Conservation (phyloP, 2,888 invertebrate species). For the Meliscaeva auricollis region DNA sequence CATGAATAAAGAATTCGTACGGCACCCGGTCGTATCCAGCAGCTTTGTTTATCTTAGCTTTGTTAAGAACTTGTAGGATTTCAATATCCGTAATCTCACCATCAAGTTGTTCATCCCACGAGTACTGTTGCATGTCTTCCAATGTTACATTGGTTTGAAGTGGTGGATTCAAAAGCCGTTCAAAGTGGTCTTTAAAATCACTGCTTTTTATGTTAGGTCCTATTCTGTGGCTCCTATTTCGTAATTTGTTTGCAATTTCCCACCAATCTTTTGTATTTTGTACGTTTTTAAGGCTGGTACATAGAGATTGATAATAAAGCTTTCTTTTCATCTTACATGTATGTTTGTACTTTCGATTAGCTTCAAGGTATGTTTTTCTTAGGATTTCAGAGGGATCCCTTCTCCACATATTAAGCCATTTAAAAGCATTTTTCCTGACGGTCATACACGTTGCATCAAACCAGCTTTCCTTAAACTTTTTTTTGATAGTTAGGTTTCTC, state of each 20-base stretch:
- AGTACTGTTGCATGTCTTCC: neutral
- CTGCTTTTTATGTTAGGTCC: too few species aligned
- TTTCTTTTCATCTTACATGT: neutral
- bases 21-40: neutral
- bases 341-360: neutral
- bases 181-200: neutral
- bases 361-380: neutral
- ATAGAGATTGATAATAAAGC: neutral
- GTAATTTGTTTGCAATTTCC: too few species aligned
- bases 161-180: conserved; percentile 7
- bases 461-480: neutral
- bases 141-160: neutral
- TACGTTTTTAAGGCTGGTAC: neutral
- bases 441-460: neutral
- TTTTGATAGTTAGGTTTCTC: too few species aligned
- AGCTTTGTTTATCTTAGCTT: conserved; percentile 11
- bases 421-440: conserved; percentile 3
- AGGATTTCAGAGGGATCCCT: neutral
- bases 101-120: neutral
- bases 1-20: neutral
- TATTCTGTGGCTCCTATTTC: too few species aligned
- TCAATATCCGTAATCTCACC: neutral
- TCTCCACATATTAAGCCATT: neutral
- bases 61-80: neutral
- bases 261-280: too few species aligned